Percentiles rank a stretch among this genome's conserved stretches.
Conservation (phyloP, 2,113 vertebrate genomes). For the Barbus barbus region DNA sequence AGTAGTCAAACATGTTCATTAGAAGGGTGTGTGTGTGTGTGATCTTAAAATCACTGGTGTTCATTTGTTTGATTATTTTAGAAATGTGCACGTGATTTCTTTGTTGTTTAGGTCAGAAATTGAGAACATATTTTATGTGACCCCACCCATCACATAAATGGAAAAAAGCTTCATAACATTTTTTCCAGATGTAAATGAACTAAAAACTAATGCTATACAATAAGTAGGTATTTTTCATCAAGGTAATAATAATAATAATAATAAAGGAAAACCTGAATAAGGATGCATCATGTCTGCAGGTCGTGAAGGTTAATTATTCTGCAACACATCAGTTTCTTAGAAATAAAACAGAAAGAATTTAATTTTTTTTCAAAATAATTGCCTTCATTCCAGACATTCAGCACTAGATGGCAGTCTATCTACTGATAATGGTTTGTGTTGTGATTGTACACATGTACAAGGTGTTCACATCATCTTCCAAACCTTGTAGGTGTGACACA, state of each 20-base stretch:
- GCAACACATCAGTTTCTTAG: conserved; percentile 92
- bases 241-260: too few relatives aligned
- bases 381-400: neutral
- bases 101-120: too few relatives aligned
- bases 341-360: neutral
- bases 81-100: too few relatives aligned
- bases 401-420: conserved; percentile 65
- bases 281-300: conserved; percentile 58
- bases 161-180: neutral
- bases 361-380: neutral
- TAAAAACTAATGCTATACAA: neutral
- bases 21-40: too few relatives aligned
- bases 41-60: too few relatives aligned
- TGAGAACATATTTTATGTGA: too few relatives aligned
- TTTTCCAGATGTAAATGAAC: neutral
- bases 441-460: neutral
- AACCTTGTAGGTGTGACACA: neutral
- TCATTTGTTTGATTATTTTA: too few relatives aligned
- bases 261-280: neutral
- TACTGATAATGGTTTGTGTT: neutral
- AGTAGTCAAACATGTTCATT: too few relatives aligned
- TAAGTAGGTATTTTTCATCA: neutral
- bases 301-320: conserved; percentile 89
- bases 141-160: neutral
- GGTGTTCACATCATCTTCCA: neutral